Percentiles rank a stretch among this genome's conserved stretches.
Conservation (phyloP, 2,797 vertebrate genomes). For the Semaprochilodus insignis region DNA sequence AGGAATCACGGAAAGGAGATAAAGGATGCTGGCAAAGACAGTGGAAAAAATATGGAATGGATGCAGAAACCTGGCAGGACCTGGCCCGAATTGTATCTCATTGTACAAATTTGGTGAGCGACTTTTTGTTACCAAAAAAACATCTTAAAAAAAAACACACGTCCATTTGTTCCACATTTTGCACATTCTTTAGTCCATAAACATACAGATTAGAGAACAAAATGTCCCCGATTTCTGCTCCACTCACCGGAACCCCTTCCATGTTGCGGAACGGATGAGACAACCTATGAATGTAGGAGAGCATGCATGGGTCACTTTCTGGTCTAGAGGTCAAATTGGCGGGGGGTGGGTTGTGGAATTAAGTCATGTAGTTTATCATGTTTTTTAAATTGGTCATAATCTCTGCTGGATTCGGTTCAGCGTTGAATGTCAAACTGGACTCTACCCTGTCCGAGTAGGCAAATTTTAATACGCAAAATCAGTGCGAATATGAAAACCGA, state of each 20-base stretch:
- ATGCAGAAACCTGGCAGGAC: slow-evolving; percentile 73
- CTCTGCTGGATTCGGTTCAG: slow-evolving; percentile 68
- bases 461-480: slow-evolving; percentile 20
- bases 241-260: slow-evolving; percentile 66
- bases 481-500: not conserved
- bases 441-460: not conserved
- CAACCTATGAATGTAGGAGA: slow-evolving; percentile 80
- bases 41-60: slow-evolving; percentile 69
- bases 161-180: slow-evolving; percentile 54
- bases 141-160: slow-evolving; percentile 55
- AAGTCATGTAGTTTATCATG: slow-evolving; percentile 37
- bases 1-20: slow-evolving; percentile 61
- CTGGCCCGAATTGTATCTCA: slow-evolving; percentile 74
- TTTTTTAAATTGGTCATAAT: not conserved
- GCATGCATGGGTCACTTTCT: slow-evolving; percentile 66
- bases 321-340: slow-evolving; percentile 23
- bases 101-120: slow-evolving; percentile 67
- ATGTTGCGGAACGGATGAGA: slow-evolving; percentile 66
- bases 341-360: slow-evolving; percentile 30
- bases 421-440: slow-evolving; percentile 17
- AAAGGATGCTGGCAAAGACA: slow-evolving; percentile 59
- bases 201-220: slow-evolving; percentile 61
- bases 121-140: slow-evolving; percentile 57
- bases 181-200: slow-evolving; percentile 66
- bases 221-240: slow-evolving; percentile 62